phyloP scores from a whole-genome alignment of 1,140 invertebrate species.

The Cotesia vestalis region DNA sequence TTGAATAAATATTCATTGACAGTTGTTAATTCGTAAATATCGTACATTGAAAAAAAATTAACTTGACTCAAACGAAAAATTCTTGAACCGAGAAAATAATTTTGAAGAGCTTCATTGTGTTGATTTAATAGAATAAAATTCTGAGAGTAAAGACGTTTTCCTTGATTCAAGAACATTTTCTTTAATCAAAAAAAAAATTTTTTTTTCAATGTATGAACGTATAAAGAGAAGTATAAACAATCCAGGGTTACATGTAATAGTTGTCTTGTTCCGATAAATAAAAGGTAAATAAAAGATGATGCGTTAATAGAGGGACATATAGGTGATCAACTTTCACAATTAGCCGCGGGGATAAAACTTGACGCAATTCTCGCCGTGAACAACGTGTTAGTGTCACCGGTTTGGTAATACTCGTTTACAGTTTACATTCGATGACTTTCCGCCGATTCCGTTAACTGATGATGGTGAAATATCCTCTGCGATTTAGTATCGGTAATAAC shows the following conservation, averaged over 20 bases:
- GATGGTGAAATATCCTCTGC: background rate
- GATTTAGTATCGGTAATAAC: background rate
- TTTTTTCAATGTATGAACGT: too few species aligned
- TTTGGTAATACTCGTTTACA: constrained; percentile 29
- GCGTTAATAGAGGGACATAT: constrained; percentile 33
- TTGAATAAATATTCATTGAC: too few species aligned
- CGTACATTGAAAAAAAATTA: too few species aligned
- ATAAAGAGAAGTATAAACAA: too few species aligned
- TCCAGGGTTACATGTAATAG: constrained; percentile 1
- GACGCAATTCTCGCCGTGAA: constrained; percentile 24
- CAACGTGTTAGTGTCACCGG: constrained; percentile 15
- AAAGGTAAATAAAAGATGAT: constrained; percentile 19
- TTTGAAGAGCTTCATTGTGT: too few species aligned
- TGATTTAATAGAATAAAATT: too few species aligned
- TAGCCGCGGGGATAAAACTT: constrained; percentile 31
- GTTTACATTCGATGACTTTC: constrained; percentile 13
- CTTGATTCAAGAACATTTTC: too few species aligned
- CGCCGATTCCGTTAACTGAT: constrained; percentile 19
- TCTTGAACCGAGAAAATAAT: too few species aligned
- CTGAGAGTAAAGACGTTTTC: too few species aligned
- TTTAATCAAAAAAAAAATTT: too few species aligned
- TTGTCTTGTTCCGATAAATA: background rate
- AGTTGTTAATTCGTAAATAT: too few species aligned
- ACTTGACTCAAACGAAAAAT: too few species aligned
- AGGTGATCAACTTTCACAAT: constrained; percentile 39